phyloP scores from a whole-genome alignment of 1,140 invertebrate genomes.

The Macrotrachela quadricornifera region DNA sequence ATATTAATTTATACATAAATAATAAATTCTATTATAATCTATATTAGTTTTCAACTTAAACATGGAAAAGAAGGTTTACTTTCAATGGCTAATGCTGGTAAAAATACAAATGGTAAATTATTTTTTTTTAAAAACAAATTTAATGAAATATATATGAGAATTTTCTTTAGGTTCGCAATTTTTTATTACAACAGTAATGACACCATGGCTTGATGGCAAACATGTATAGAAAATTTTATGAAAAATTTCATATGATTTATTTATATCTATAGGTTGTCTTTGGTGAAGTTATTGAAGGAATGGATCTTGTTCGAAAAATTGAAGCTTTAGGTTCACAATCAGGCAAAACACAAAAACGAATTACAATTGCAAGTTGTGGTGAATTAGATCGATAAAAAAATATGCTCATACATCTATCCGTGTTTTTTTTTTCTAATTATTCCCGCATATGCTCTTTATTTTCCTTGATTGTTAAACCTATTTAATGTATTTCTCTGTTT shows the following conservation, averaged over 20 bases:
- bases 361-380: slow-evolving; percentile 48
- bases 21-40: too few relatives aligned
- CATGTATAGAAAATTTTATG: slow-evolving; percentile 35
- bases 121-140: too few relatives aligned
- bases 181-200: slow-evolving; percentile 36
- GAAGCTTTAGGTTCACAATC: slow-evolving; percentile 40
- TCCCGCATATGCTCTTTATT: too few relatives aligned
- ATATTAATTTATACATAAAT: slow-evolving; percentile 54
- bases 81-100: slow-evolving; percentile 17
- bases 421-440: too few relatives aligned
- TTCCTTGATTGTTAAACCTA: too few relatives aligned
- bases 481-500: too few relatives aligned
- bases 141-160: too few relatives aligned
- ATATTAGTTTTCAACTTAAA: slow-evolving; percentile 14
- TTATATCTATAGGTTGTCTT: slow-evolving; percentile 47
- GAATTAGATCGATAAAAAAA: slow-evolving; percentile 35
- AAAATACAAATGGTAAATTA: slow-evolving; percentile 19
- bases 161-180: slow-evolving; percentile 24
- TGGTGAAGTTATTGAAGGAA: slow-evolving; percentile 47
- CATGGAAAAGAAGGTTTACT: slow-evolving; percentile 29
- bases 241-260: too few relatives aligned
- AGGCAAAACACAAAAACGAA: slow-evolving; percentile 42
- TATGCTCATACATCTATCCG: too few relatives aligned
- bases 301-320: slow-evolving; percentile 12
- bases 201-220: slow-evolving; percentile 79